A percentile compares a stretch with the other conserved stretches of the same genome.
phyloP scores from a whole-genome alignment of 2,888 invertebrate genomes.

The Drosophila birchii region DNA sequence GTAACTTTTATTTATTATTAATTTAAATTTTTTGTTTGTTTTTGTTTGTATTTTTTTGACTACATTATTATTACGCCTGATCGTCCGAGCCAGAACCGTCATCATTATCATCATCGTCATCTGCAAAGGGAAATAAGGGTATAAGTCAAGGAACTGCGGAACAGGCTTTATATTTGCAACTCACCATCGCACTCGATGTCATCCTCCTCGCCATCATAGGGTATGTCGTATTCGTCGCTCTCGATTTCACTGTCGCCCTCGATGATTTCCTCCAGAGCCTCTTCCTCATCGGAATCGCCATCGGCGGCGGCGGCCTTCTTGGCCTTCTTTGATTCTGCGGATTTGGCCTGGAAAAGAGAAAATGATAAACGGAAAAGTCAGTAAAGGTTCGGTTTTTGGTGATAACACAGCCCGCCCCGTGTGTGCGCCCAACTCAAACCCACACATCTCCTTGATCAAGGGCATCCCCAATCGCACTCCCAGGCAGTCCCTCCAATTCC shows the following conservation, averaged over 20 bases:
- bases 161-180: slow-evolving; percentile 6
- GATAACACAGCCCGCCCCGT: slow-evolving; percentile 10
- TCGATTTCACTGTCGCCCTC: slow-evolving; percentile 84
- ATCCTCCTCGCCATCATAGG: slow-evolving; percentile 84
- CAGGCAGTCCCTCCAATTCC: slow-evolving; percentile 16
- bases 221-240: slow-evolving; percentile 84
- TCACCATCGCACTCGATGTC: slow-evolving; percentile 83
- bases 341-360: slow-evolving; percentile 80
- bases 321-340: slow-evolving; percentile 84
- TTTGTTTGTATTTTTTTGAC: slow-evolving; percentile 83
- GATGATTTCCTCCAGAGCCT: slow-evolving; percentile 80
- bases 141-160: background rate
- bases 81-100: slow-evolving; percentile 84
- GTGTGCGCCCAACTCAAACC: slow-evolving; percentile 58
- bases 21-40: slow-evolving; percentile 75
- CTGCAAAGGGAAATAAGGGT: slow-evolving; percentile 51
- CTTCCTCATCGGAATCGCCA: slow-evolving; percentile 82
- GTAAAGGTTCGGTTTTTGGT: slow-evolving; percentile 12
- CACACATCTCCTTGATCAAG: slow-evolving; percentile 80
- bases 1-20: slow-evolving; percentile 81
- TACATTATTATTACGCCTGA: slow-evolving; percentile 85
- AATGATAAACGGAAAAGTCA: slow-evolving; percentile 21
- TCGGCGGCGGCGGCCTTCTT: slow-evolving; percentile 83
- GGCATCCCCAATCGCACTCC: slow-evolving; percentile 47
- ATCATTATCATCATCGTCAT: slow-evolving; percentile 84